Conservation (phyloP, 1,140 invertebrate species). For the Druon quercuslanigerum region DNA sequence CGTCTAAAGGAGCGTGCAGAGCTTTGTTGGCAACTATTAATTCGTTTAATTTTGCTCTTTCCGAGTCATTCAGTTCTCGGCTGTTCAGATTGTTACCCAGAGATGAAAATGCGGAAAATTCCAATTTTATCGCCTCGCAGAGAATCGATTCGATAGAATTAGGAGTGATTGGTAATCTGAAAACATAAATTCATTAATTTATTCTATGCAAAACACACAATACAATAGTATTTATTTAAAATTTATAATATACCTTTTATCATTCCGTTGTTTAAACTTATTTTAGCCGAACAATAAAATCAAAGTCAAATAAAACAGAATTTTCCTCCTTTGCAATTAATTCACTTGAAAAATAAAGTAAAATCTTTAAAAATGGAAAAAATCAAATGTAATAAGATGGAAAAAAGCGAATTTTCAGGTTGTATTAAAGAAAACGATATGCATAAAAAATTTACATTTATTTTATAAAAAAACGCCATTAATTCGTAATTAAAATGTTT, state of each 20-base stretch:
- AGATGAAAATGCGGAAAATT: constrained; percentile 84
- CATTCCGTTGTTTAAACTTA: no score
- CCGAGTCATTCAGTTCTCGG: constrained; percentile 87
- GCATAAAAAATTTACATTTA: no score
- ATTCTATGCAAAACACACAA: background rate
- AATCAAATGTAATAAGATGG: no score
- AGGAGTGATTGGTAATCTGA: constrained; percentile 66
- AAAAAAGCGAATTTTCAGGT: no score
- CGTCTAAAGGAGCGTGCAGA: constrained; percentile 86
- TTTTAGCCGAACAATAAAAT: no score
- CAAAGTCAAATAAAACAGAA: no score
- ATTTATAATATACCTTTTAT: background rate
- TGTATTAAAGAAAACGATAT: no score
- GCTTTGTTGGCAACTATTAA: constrained; percentile 89
- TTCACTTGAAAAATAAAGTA: no score
- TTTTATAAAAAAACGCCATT: no score
- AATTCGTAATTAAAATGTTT: no score
- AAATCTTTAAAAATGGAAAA: no score
- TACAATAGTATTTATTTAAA: background rate
- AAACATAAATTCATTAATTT: constrained; percentile 41
- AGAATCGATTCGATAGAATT: constrained; percentile 88
- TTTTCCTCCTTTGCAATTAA: no score
- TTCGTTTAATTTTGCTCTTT: constrained; percentile 88
- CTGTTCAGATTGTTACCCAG: constrained; percentile 78
- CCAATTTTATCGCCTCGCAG: constrained; percentile 88